Conservation (phyloP, 2,113 vertebrate genomes). For the Etheostoma spectabile region DNA sequence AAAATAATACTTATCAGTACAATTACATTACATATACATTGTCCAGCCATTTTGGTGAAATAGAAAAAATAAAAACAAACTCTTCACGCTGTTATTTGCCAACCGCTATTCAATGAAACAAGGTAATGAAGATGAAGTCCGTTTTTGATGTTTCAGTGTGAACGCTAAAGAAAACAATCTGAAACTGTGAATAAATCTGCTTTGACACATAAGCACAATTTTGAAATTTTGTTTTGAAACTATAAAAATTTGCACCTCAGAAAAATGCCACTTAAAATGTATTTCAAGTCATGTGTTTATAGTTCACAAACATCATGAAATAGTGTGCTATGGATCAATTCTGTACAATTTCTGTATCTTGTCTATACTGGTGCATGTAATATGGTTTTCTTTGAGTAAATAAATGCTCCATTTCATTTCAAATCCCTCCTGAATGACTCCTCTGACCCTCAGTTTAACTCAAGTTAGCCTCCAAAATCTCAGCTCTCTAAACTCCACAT, state of each 20-base stretch:
- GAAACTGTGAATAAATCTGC: background rate
- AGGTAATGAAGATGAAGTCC: background rate
- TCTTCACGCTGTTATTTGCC: background rate
- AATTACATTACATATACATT: background rate
- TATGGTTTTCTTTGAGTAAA: background rate
- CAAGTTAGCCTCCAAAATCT: conserved; percentile 58
- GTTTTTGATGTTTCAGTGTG: background rate
- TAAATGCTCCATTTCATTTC: background rate
- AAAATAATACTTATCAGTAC: background rate
- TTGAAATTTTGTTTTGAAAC: background rate
- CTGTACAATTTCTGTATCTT: background rate
- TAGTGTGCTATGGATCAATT: background rate
- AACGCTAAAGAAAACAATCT: background rate
- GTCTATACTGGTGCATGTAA: background rate
- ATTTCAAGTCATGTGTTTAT: background rate
- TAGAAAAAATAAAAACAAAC: too few species aligned
- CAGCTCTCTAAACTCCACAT: conserved; percentile 52
- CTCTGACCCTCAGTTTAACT: conserved; percentile 60
- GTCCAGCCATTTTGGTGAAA: background rate
- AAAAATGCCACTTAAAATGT: background rate
- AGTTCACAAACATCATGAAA: background rate
- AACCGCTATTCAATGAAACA: background rate
- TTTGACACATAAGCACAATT: background rate
- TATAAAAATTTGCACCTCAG: background rate
- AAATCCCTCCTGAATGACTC: conserved; percentile 24